phyloP scores from a whole-genome alignment of 1,140 invertebrate species.

The Diorhabda carinulata region DNA sequence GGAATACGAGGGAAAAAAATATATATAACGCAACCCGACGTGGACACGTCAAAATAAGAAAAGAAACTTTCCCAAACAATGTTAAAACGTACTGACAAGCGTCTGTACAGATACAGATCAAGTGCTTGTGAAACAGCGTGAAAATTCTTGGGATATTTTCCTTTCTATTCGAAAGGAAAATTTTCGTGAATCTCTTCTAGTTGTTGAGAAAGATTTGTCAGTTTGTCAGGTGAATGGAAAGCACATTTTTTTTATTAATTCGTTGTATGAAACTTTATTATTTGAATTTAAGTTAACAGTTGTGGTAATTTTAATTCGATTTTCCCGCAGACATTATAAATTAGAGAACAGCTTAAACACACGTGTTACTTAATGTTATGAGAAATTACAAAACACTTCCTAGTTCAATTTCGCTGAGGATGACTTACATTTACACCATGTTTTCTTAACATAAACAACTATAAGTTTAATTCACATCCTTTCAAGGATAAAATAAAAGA shows the following conservation, averaged over 20 bases:
- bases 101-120: neutral
- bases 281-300: neutral
- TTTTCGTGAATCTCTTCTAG: neutral
- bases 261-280: no score
- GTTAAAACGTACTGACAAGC: neutral
- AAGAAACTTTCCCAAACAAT: constrained; percentile 1
- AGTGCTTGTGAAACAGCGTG: neutral
- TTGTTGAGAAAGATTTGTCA: neutral
- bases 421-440: neutral
- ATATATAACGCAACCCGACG: neutral
- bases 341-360: neutral
- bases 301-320: neutral
- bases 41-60: neutral
- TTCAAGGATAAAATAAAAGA: no score
- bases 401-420: neutral
- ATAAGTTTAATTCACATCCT: no score
- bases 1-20: neutral
- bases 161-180: neutral
- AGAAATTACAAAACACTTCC: neutral
- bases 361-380: constrained; percentile 2
- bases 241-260: no score
- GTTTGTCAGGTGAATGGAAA: neutral
- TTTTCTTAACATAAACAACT: neutral
- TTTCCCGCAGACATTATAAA: neutral
- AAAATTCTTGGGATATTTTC: neutral